Conservation (phyloP, 2,113 vertebrate species). For the Carassius gibelio region DNA sequence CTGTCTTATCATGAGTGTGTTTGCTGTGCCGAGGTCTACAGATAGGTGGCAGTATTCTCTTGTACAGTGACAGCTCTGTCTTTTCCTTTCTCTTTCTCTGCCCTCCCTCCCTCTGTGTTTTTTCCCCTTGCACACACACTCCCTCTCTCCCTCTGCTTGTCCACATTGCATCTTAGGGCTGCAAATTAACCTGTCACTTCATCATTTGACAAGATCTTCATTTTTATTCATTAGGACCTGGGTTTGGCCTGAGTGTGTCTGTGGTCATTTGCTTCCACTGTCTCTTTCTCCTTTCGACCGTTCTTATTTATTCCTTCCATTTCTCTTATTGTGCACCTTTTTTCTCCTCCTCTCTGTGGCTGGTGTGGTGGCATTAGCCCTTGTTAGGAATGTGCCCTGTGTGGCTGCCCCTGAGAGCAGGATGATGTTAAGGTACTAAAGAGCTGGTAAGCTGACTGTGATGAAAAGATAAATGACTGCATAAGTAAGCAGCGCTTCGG, state of each 20-base stretch:
- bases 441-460: conserved; percentile 87
- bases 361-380: conserved; percentile 88
- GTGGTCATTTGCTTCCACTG: conserved; percentile 82
- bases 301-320: conserved; percentile 72
- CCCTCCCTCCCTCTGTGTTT: conserved; percentile 19
- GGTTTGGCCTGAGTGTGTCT: conserved; percentile 81
- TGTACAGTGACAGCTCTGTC: conserved; percentile 78
- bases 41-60: conserved; percentile 98
- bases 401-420: conserved; percentile 79
- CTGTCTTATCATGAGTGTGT: conserved; percentile 64
- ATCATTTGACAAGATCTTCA: conserved; percentile 91
- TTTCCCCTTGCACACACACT: conserved; percentile 41
- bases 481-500: conserved; percentile 85
- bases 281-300: conserved; percentile 51
- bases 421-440: conserved; percentile 79
- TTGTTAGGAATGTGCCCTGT: conserved; percentile 84
- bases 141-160: conserved; percentile 60
- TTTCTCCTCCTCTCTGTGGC: conserved; percentile 65
- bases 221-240: conserved; percentile 89
- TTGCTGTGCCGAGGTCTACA: conserved; percentile 80
- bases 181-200: conserved; percentile 92
- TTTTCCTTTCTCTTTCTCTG: conserved; percentile 11
- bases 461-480: conserved; percentile 94
- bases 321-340: conserved; percentile 14
- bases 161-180: conserved; percentile 76